A percentile compares a stretch with the other conserved stretches of the same genome.
These are phyloP conservation scores for Glaucopsyche alexis DNA, from an alignment of 2,888 invertebrate species.

Conservation along the genomic window DNA sequence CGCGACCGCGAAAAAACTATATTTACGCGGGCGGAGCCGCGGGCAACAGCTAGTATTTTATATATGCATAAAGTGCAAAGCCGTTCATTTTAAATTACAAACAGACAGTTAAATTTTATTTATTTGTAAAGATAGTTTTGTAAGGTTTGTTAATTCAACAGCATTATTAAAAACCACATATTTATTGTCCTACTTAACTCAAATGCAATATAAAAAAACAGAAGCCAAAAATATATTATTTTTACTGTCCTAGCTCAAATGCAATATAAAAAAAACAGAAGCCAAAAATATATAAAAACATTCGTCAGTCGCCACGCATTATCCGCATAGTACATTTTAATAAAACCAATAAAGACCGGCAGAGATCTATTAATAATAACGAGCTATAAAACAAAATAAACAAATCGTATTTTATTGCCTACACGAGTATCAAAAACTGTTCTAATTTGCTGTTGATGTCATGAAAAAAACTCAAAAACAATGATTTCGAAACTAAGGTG, in stretches of 20 bases:
- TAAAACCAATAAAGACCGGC: constrained; percentile 24
- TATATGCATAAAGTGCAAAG: no score
- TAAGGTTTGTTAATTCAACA: no score
- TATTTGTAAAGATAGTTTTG: no score
- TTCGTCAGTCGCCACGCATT: not conserved
- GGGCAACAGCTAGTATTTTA: no score
- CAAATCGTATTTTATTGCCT: constrained; percentile 66
- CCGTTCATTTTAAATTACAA: no score
- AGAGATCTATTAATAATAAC: constrained; percentile 41
- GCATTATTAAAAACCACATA: no score
- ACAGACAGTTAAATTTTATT: no score
- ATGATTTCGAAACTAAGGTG: not conserved
- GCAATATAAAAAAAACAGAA: not conserved
- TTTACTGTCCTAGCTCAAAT: not conserved
- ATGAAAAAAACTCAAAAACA: constrained; percentile 42
- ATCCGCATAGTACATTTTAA: not conserved
- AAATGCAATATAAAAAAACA: not conserved
- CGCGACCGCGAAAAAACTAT: no score
- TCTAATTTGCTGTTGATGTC: constrained; percentile 70
- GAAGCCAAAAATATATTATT: not conserved
- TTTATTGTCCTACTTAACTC: not conserved
- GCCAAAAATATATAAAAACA: not conserved
- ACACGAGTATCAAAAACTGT: constrained; percentile 66
- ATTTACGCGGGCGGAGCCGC: no score
- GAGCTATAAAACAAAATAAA: constrained; percentile 57